A percentile compares a stretch with the other conserved stretches of the same genome.
Evolutionary conservation across 2,888 invertebrate species (phyloP).

Genomic region (Rhodophaea formosa): DNA sequence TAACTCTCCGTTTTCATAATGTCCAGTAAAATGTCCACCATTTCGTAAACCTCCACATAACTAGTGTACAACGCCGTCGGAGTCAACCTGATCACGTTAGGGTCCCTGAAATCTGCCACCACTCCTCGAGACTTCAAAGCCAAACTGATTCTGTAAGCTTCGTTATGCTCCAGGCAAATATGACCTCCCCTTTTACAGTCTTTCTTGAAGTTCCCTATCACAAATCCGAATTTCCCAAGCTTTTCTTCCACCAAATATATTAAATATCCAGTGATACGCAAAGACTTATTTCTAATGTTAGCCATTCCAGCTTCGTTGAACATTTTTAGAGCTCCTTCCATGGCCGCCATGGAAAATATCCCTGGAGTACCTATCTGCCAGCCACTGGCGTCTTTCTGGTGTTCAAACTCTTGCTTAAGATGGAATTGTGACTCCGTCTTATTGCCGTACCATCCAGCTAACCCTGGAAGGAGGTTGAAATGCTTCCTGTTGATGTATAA

Average conservation of each 20-base stretch:
- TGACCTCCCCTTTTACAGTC: slow-evolving; percentile 61
- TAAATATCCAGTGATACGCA: slow-evolving; percentile 62
- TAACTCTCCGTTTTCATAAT: slow-evolving; percentile 51
- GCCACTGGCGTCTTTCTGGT: slow-evolving; percentile 57
- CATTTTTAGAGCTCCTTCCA: slow-evolving; percentile 61
- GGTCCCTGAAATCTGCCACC: slow-evolving; percentile 58
- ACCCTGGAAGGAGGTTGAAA: slow-evolving; percentile 53
- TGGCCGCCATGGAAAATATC: slow-evolving; percentile 57
- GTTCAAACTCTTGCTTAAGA: slow-evolving; percentile 60
- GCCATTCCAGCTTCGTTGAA: slow-evolving; percentile 55
- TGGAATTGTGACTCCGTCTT: slow-evolving; percentile 56
- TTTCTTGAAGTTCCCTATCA: slow-evolving; percentile 54
- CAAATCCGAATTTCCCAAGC: slow-evolving; percentile 49
- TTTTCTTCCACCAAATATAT: slow-evolving; percentile 61
- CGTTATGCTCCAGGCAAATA: slow-evolving; percentile 59
- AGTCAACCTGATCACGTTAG: slow-evolving; percentile 60
- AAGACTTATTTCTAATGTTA: slow-evolving; percentile 61
- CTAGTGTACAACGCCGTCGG: slow-evolving; percentile 62
- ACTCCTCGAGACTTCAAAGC: slow-evolving; percentile 56
- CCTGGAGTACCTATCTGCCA: slow-evolving; percentile 64
- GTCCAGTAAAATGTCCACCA: slow-evolving; percentile 53
- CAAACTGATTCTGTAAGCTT: slow-evolving; percentile 60
- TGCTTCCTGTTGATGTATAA: slow-evolving; percentile 64
- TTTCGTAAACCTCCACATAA: slow-evolving; percentile 58
- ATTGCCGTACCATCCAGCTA: slow-evolving; percentile 66